Evolutionary conservation across 2,113 vertebrate genomes (phyloP).

Genomic region (Gopherus flavomarginatus): DNA sequence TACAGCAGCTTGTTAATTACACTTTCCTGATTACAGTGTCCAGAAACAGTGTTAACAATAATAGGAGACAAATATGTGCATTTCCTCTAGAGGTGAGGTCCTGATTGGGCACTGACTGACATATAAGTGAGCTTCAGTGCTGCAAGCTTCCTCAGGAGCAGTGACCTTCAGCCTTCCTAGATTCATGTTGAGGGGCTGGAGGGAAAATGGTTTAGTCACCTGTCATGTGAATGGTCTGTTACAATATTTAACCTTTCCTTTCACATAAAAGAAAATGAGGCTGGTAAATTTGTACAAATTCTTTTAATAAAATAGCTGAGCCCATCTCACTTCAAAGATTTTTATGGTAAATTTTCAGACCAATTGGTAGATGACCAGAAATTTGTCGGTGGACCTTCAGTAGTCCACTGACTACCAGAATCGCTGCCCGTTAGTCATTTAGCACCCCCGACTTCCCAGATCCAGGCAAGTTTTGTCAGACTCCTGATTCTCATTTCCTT

Average conservation of each 20-base stretch:
- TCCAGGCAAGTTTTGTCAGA: not conserved
- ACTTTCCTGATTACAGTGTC: not conserved
- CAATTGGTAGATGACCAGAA: not conserved
- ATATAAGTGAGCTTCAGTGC: not conserved
- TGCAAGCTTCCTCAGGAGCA: accelerated
- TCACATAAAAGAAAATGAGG: not conserved
- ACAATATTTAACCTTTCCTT: not conserved
- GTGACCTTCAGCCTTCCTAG: accelerated
- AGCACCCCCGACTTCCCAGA: not conserved
- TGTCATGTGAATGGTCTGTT: accelerated
- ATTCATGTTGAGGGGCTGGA: accelerated
- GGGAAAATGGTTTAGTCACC: accelerated
- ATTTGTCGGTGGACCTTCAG: not conserved
- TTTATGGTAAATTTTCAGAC: not conserved
- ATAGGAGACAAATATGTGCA: not conserved
- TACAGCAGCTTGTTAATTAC: not conserved
- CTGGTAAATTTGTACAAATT: accelerated
- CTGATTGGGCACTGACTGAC: not conserved
- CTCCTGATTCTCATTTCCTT: not conserved
- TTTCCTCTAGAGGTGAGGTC: not conserved
- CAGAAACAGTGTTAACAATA: not conserved
- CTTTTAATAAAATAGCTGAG: not conserved
- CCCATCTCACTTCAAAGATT: not conserved
- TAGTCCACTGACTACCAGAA: not conserved
- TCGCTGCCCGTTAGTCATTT: not conserved